Evolutionary conservation across 2,888 invertebrate species (phyloP).

Genomic region (Xanthorhoe designata): DNA sequence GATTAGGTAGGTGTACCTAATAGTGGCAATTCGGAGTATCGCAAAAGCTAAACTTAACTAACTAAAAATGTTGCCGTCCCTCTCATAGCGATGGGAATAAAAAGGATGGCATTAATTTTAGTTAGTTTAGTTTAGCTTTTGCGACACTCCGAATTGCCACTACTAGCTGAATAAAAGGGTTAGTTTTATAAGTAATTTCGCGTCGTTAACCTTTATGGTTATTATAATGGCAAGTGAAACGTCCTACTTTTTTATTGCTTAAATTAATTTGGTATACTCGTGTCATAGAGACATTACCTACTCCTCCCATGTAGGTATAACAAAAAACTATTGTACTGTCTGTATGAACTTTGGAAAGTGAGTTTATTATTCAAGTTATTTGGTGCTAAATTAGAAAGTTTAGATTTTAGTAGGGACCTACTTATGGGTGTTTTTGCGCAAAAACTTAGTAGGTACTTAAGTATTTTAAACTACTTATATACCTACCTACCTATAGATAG

Average conservation of each 20-base stretch:
- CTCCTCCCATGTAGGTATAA: too few species aligned
- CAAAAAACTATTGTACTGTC: neutral
- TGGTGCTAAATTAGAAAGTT: slow-evolving; percentile 38
- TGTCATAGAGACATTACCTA: slow-evolving; percentile 18
- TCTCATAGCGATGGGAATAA: too few species aligned
- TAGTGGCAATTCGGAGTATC: too few species aligned
- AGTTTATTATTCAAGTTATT: slow-evolving; percentile 28
- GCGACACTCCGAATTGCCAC: too few species aligned
- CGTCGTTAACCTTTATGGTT: neutral
- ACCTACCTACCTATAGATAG: neutral
- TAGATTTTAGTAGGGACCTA: too few species aligned
- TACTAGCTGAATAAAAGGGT: neutral
- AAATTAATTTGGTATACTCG: slow-evolving; percentile 2
- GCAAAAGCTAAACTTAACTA: too few species aligned
- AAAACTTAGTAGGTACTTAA: slow-evolving; percentile 23
- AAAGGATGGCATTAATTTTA: too few species aligned
- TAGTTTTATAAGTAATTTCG: neutral
- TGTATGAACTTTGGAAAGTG: slow-evolving; percentile 23
- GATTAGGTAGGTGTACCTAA: too few species aligned
- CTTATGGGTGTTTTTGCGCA: slow-evolving; percentile 30
- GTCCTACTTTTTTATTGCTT: slow-evolving; percentile 6
- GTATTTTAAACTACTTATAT: too few species aligned
- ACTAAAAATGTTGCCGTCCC: too few species aligned
- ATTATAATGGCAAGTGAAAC: slow-evolving; percentile 4
- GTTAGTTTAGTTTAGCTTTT: too few species aligned